Evolutionary conservation across 1,140 invertebrate genomes (phyloP).

Genomic region (Maconellicoccus hirsutus): DNA sequence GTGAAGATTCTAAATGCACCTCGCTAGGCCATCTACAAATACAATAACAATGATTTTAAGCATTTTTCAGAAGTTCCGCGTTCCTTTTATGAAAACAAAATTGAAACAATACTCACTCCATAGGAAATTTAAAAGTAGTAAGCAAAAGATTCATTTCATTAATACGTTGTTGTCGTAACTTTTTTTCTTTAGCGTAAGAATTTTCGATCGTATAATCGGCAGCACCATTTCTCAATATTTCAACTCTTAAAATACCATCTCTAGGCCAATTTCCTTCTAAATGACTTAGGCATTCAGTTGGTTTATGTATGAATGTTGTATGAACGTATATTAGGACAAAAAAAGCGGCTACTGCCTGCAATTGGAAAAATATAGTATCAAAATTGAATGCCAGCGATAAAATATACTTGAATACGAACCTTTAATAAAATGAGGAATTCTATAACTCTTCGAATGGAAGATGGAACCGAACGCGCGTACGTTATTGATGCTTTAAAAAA

Average conservation of each 20-base stretch:
- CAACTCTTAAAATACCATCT: constrained; percentile 88
- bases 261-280: constrained; percentile 84
- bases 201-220: constrained; percentile 60
- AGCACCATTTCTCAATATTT: constrained; percentile 69
- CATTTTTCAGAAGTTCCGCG: not conserved
- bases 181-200: constrained; percentile 66
- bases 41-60: not conserved
- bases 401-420: constrained; percentile 37
- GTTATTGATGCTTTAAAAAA: constrained; percentile 83
- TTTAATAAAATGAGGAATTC: constrained; percentile 85
- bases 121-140: not conserved
- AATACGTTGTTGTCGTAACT: constrained; percentile 30
- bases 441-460: constrained; percentile 69
- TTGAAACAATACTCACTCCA: not conserved
- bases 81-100: not conserved
- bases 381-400: not conserved
- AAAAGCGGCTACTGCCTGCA: constrained; percentile 72
- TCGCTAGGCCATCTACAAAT: not conserved
- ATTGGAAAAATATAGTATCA: constrained; percentile 29
- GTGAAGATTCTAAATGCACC: not conserved
- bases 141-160: constrained; percentile 17
- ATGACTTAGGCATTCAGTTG: constrained; percentile 85
- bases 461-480: constrained; percentile 81
- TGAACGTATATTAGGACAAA: constrained; percentile 91
- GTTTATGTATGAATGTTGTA: constrained; percentile 80